A percentile compares a stretch with the other conserved stretches of the same genome.
phyloP scores from a whole-genome alignment of 2,888 invertebrate species.

The Drosophila austrosaltans region DNA sequence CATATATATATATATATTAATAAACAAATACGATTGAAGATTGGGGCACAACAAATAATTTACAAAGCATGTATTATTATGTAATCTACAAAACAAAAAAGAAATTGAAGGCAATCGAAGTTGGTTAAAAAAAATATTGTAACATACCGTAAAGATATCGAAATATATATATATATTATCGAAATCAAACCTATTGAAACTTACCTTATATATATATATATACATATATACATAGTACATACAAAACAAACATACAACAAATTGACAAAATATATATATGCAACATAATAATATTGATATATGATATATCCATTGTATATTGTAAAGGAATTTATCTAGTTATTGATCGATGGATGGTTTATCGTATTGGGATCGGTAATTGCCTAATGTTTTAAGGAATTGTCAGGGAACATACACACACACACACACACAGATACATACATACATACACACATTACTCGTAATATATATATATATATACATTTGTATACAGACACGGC shows the following conservation, averaged over 20 bases:
- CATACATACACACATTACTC: not conserved
- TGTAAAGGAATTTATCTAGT: constrained; percentile 61
- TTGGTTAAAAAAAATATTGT: not conserved
- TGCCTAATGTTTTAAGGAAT: constrained; percentile 64
- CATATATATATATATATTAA: constrained; percentile 37
- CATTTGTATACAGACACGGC: not conserved
- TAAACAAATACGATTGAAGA: constrained; percentile 33
- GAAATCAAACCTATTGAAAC: constrained; percentile 21
- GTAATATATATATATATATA: too few relatives aligned
- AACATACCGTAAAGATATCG: not conserved
- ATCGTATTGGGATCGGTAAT: constrained; percentile 18
- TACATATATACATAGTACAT: constrained; percentile 27
- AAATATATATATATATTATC: not conserved
- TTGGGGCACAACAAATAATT: constrained; percentile 34
- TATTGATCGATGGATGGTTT: constrained; percentile 22
- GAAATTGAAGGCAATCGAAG: constrained; percentile 18
- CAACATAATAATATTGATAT: constrained; percentile 23
- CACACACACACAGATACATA: constrained; percentile 11
- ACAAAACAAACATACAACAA: constrained; percentile 27
- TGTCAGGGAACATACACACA: constrained; percentile 64
- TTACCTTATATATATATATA: constrained; percentile 33
- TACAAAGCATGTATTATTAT: constrained; percentile 69
- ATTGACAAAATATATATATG: constrained; percentile 17
- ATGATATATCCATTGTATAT: constrained; percentile 11
- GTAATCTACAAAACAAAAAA: constrained; percentile 73